Evolutionary conservation across 2,113 vertebrate genomes (phyloP).

Genomic region (Albula goreensis): DNA sequence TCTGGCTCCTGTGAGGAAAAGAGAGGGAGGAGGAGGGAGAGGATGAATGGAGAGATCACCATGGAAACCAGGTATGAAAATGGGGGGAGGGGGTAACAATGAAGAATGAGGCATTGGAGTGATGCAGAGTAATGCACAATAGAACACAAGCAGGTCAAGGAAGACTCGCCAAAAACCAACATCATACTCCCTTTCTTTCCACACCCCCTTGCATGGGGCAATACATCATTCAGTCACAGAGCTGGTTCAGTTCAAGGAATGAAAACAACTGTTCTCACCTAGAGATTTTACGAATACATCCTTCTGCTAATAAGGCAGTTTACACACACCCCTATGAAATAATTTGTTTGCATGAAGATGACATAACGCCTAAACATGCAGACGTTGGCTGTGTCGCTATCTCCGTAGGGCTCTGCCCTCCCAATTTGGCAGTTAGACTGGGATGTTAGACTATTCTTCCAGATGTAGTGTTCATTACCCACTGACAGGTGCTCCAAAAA

Average conservation of each 20-base stretch:
- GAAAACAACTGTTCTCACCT: background rate
- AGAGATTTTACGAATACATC: background rate
- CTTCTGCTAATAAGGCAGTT: too few species aligned
- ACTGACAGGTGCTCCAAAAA: too few species aligned
- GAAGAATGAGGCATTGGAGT: background rate
- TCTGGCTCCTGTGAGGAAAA: constrained; percentile 56
- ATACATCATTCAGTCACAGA: background rate
- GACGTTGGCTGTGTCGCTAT: background rate
- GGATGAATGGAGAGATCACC: constrained; percentile 3
- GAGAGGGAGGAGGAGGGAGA: constrained; percentile 14
- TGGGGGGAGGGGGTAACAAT: background rate
- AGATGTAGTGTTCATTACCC: too few species aligned
- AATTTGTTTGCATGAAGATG: too few species aligned
- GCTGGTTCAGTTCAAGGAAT: too few species aligned
- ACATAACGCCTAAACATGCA: background rate
- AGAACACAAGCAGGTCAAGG: background rate
- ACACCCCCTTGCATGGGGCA: background rate
- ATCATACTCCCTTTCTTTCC: background rate
- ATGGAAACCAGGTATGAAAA: background rate
- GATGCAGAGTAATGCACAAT: background rate
- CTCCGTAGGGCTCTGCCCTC: too few species aligned
- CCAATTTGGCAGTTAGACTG: too few species aligned
- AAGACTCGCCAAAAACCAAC: background rate
- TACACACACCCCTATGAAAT: background rate
- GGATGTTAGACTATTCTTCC: too few species aligned